Conservation (phyloP, 1,140 invertebrate species). For the Thaumetopoea pityocampa region DNA sequence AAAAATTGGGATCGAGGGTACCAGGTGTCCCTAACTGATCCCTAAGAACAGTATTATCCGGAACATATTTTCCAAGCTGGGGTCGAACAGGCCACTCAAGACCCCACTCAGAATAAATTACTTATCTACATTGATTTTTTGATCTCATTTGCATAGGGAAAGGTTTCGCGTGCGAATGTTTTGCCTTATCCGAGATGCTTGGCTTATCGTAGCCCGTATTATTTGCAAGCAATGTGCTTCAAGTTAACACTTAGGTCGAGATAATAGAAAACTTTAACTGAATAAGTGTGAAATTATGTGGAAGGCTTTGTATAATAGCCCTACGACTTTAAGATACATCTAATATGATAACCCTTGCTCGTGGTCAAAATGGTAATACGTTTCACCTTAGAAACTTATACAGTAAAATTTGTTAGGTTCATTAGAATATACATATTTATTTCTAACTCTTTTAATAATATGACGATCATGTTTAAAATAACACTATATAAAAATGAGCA, state of each 20-base stretch:
- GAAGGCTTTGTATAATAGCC: too few species aligned
- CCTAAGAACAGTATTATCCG: slow-evolving; percentile 59
- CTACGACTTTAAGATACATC: too few species aligned
- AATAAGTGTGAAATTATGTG: too few species aligned
- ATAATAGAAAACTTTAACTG: slow-evolving; percentile 9
- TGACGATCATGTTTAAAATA: too few species aligned
- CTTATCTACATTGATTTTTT: slow-evolving; percentile 43
- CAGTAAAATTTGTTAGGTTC: too few species aligned
- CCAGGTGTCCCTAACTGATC: slow-evolving; percentile 64
- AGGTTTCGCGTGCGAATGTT: slow-evolving; percentile 11
- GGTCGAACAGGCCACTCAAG: slow-evolving; percentile 34
- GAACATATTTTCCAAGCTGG: slow-evolving; percentile 53
- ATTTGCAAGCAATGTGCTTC: not conserved
- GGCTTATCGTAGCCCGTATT: slow-evolving; percentile 7
- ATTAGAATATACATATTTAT: too few species aligned
- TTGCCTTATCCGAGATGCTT: slow-evolving; percentile 11
- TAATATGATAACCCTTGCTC: too few species aligned
- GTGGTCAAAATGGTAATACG: too few species aligned
- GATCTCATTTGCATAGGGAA: slow-evolving; percentile 23
- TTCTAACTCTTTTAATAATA: too few species aligned
- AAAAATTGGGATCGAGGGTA: slow-evolving; percentile 35
- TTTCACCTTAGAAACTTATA: too few species aligned
- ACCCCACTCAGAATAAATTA: slow-evolving; percentile 63
- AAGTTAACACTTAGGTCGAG: slow-evolving; percentile 4
- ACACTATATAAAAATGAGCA: too few species aligned